Evolutionary conservation across 2,888 invertebrate genomes (phyloP), one percentile per base, ranked within the genome.

Genomic region (Pachliopta kotzebuea): DNA sequence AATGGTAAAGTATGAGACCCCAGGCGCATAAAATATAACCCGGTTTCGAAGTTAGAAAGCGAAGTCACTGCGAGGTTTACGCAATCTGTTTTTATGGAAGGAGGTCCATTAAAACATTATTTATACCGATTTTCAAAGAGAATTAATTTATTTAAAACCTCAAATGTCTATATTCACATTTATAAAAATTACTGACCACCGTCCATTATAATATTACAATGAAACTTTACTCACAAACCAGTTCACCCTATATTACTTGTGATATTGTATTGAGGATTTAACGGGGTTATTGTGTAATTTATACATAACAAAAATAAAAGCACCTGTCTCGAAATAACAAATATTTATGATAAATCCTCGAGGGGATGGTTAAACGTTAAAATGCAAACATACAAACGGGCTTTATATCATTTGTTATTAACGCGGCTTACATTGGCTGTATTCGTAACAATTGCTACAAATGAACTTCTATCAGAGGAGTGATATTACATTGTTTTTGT

Each of bases 1-100:
- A 53, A 42, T 53, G 62, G 56, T 57, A 53, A 62, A 62, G 37
- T 61, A 62, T 62, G 62, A 37, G 56, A 62, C 57, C 62, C 56
- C 18, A 62, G 52, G 37, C 50, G 50, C 31, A 56, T 62, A 62
- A 62, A 62, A 56, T 62, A 56, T 49, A 24, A 62, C 50, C 50
- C 50, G 37, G n/a, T 62, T 62, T 20, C 53, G 6, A 56, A 37
- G 26, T 50, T 50, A 31, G 37, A 62, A 56, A 50, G 56, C n/a
- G 24, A 61, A 61, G 42, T 45, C 55, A 23, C 26, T 60, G 54
- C 54, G 21, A 61, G 61, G 45, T 21, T 55, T 45, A 9, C 54
- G 45, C 55, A 49, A 55, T 55, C 7, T 55, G 45, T 61, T 61
- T 55, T 61, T 61, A 55, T 29, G 20, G 26, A 45, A 55, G 54